phyloP scores from a whole-genome alignment of 2,888 invertebrate species.

The Drosophila histrio region DNA sequence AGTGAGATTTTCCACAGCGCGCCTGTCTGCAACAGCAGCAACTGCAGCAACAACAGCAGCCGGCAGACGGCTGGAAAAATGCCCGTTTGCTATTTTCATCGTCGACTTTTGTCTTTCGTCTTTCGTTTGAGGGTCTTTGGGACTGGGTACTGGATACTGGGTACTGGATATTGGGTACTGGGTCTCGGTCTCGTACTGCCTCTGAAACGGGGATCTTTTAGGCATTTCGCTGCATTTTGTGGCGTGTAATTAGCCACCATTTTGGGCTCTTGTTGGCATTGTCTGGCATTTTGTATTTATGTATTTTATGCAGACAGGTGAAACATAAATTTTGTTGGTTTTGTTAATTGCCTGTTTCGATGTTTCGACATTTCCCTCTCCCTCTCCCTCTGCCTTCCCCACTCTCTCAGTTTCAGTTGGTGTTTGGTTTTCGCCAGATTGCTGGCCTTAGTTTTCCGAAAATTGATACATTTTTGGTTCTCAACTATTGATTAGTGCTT shows the following conservation, averaged over 20 bases:
- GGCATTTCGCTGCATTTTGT: slow-evolving; percentile 39
- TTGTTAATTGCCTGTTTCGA: slow-evolving; percentile 73
- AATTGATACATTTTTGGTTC: slow-evolving; percentile 52
- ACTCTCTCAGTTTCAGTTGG: slow-evolving; percentile 5
- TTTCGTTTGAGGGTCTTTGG: slow-evolving; percentile 36
- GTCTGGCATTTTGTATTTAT: slow-evolving; percentile 65
- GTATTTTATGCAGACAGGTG: slow-evolving; percentile 80
- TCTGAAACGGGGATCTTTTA: slow-evolving; percentile 11
- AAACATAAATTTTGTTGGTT: slow-evolving; percentile 79
- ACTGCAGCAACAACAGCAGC: slow-evolving; percentile 16
- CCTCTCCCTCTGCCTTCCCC: not conserved
- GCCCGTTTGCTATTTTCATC: slow-evolving; percentile 67
- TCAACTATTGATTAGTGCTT: slow-evolving; percentile 68
- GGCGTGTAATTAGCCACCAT: slow-evolving; percentile 76
- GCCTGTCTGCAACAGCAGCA: slow-evolving; percentile 64
- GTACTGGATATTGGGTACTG: slow-evolving; percentile 10
- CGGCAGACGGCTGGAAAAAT: slow-evolving; percentile 62
- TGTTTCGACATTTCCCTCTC: slow-evolving; percentile 47
- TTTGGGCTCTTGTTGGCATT: slow-evolving; percentile 58
- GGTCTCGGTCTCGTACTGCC: not conserved
- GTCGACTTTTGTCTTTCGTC: slow-evolving; percentile 46
- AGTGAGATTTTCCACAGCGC: slow-evolving; percentile 82
- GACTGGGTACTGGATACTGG: slow-evolving; percentile 5
- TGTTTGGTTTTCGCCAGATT: slow-evolving; percentile 57
- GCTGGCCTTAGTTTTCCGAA: slow-evolving; percentile 34